Base-by-base conservation (phyloP, 1,140 invertebrate genomes). In the Drosophila pruinosa region DNA sequence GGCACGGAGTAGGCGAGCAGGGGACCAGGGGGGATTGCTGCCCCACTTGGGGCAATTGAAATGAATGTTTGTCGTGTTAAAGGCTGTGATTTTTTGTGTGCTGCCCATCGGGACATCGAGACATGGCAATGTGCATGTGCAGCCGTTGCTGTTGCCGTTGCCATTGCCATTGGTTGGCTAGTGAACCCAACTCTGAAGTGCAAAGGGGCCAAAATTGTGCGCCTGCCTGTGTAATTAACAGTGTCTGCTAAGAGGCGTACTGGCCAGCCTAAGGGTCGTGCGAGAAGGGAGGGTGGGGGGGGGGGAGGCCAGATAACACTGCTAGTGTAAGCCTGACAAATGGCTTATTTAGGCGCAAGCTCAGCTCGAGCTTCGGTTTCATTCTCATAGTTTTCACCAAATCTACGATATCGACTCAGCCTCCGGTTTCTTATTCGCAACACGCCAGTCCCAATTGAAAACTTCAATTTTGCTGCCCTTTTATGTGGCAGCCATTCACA, bases 1-100 rank as follows among this genome's bases (percentile, higher is more conserved):
- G 3, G 38, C 12, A 12, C 12, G 4, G 17, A 54, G 45, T 21
- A 14, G 5, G 28, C 3, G 5, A 5, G 10, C 15, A 12, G 4
- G 2, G 21, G 19, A 19, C 3, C 8, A n/a, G 21, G 43, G 43
- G n/a, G 26, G 26, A 8, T 1, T 6, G 7, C 3, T 3, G 3
- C 28, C 1, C 58, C 78, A 81, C 78, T 70, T 48, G 72, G 67
- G 63, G 62, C 79, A 83, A 83, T 83, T 83, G 75, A 83, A 83
- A 83, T 76, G 80, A 85, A 83, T 85, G 72, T 83, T 85, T 79
- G 80, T 72, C 62, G 80, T 83, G 80, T 83, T 83, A 85, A 79
- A 79, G 80, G 67, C 80, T 65, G 53, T 63, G 80, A 83, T 83
- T 83, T 72, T 50, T 38, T 50, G 24, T 56, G 57, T 39, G 47